Conservation (phyloP, 2,888 invertebrate genomes). For the Cerceris ruficornis region DNA sequence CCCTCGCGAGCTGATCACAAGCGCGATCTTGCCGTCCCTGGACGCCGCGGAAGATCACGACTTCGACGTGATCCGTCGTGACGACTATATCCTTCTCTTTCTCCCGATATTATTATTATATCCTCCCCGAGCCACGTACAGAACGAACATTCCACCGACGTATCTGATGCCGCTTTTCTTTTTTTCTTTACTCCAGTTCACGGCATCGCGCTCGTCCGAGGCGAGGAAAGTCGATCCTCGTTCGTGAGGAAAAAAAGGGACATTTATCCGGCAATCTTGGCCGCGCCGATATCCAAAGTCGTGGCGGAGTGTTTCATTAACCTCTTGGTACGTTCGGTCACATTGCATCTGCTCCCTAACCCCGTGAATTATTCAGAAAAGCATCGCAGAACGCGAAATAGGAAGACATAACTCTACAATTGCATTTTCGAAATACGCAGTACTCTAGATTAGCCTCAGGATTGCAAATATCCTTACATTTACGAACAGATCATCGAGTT, state of each 20-base stretch:
- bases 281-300: too few relatives aligned
- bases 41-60: constrained; percentile 64
- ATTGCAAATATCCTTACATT: too few relatives aligned
- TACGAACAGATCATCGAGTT: too few relatives aligned
- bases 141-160: constrained; percentile 59
- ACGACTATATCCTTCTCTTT: constrained; percentile 66
- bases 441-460: too few relatives aligned
- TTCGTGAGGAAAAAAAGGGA: background rate
- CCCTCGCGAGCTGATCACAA: constrained; percentile 72
- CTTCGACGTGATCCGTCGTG: constrained; percentile 76
- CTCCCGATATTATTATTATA: constrained; percentile 67
- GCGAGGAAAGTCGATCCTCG: constrained; percentile 36
- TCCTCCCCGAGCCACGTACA: constrained; percentile 65
- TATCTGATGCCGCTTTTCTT: constrained; percentile 61
- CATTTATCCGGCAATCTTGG: too few relatives aligned
- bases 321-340: too few relatives aligned
- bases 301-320: too few relatives aligned
- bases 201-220: constrained; percentile 36
- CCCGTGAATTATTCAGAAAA: too few relatives aligned
- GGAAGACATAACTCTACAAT: too few relatives aligned
- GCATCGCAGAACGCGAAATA: too few relatives aligned
- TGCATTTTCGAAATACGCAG: too few relatives aligned
- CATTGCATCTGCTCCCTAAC: too few relatives aligned
- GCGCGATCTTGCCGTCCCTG: constrained; percentile 73
- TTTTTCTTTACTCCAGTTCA: constrained; percentile 26